These are phyloP conservation scores for Melierax canorus DNA, from an alignment of 2,113 vertebrate species.

Conservation along the genomic window DNA sequence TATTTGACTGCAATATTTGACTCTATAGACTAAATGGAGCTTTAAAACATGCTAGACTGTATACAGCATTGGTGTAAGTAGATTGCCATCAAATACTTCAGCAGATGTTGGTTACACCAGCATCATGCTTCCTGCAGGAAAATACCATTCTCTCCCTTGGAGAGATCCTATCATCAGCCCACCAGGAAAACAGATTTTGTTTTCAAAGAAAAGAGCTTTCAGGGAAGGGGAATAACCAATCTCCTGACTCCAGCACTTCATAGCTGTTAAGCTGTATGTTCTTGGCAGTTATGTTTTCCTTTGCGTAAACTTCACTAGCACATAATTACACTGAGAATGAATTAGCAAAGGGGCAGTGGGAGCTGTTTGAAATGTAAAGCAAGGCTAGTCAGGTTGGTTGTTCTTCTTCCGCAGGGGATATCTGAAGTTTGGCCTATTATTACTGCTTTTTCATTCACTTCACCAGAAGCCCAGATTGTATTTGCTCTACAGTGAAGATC, in stretches of 20 bases:
- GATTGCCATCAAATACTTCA: neutral
- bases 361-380: neutral
- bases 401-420: neutral
- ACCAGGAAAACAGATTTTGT: neutral
- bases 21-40: neutral
- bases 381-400: neutral
- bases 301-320: neutral
- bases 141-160: neutral
- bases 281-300: neutral
- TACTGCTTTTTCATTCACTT: neutral
- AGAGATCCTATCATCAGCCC: neutral
- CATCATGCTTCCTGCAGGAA: neutral
- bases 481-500: neutral
- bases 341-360: neutral
- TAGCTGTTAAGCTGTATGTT: neutral
- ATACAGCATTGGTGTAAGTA: neutral
- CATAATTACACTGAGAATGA: neutral
- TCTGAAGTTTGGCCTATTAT: neutral
- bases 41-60: neutral
- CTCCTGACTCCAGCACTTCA: neutral
- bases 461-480: neutral
- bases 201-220: neutral
- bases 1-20: neutral
- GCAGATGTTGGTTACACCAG: neutral
- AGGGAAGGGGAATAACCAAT: neutral